Base-by-base conservation (phyloP, 1,140 invertebrate species). In the Berghia stephanieae region DNA sequence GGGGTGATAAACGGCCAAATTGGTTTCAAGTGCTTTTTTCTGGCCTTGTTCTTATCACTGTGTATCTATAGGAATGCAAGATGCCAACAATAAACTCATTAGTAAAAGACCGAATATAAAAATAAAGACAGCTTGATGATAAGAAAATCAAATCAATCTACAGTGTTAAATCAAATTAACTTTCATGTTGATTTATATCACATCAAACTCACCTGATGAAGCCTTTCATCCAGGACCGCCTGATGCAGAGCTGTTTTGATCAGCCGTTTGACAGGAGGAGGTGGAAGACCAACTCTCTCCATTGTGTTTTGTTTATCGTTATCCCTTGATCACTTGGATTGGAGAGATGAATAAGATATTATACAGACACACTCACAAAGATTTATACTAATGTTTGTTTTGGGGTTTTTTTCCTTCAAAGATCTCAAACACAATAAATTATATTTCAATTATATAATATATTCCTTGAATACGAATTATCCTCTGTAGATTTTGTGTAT, bases 211-310 rank as follows among this genome's bases (percentile, higher is more conserved):
- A 76, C 74, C 79, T 88, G 87, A 66, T 87, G 86, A 8, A 88
- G 78, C 21, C 87, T 79, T 49, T 81, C 82, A 77, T 88, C 87
- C 43, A 88, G 72, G 2, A 88, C 84, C 24, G 87, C 86, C 52
- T 88, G 87, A 67, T 88, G 87, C 0, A 88, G 83, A 18, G 87
- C 86, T 31, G 87, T 88, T 79, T 88, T 88, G 24, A 88, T 79
- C 67, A 86, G 82, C 10, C 86, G 82, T 67, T 81, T 83, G 24
- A 57, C 69, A 18, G 79, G 38, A 21, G 81, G 80, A 21, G 81
- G 83, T 13, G 79, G 75, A 2, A 80, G 75, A 8, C 31, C 43
- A 42, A 78, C 68, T 36, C 69, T 73, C 71, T 78, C 77, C 77
- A 74, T 74, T 31, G 5, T 31, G 44, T 1, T 1, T 34, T 34